Evolutionary conservation across 1,140 invertebrate species (phyloP).

Genomic region (Riptortus pedestris): DNA sequence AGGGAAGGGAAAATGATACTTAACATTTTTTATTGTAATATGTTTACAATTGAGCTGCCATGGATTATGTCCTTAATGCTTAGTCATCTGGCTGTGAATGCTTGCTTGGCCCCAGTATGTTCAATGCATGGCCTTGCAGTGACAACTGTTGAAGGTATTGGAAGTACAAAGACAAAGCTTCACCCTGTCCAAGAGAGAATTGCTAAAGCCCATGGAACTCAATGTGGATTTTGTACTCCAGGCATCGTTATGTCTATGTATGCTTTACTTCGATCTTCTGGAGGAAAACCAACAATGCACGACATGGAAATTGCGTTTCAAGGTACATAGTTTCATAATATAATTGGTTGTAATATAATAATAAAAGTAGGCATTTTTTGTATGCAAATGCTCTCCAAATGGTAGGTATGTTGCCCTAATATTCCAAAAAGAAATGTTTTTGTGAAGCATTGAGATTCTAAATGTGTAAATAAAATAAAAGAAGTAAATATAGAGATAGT

Average conservation of each 20-base stretch:
- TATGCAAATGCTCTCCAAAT: no score
- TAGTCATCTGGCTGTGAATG: conserved; percentile 81
- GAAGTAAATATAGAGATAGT: no score
- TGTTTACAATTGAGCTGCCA: no score
- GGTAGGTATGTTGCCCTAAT: no score
- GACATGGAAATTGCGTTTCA: conserved; percentile 77
- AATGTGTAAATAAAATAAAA: no score
- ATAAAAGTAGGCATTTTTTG: no score
- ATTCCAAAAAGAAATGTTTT: no score
- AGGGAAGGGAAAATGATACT: no score
- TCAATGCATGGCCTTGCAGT: conserved; percentile 73
- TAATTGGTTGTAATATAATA: no score
- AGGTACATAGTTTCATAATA: conserved; percentile 37
- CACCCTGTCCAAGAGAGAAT: conserved; percentile 80
- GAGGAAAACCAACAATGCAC: conserved; percentile 49
- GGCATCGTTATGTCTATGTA: conserved; percentile 95
- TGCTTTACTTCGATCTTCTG: conserved; percentile 55
- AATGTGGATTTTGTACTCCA: conserved; percentile 86
- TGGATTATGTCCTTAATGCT: not conserved
- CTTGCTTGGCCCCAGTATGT: conserved; percentile 75
- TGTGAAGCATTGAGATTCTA: no score
- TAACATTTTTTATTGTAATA: no score
- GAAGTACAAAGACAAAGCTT: conserved; percentile 54
- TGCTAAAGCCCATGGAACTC: conserved; percentile 76
- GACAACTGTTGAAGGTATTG: conserved; percentile 82